Percentiles rank a stretch among this genome's conserved stretches.
phyloP scores from a whole-genome alignment of 2,797 vertebrate species.

The Remorina albescens region DNA sequence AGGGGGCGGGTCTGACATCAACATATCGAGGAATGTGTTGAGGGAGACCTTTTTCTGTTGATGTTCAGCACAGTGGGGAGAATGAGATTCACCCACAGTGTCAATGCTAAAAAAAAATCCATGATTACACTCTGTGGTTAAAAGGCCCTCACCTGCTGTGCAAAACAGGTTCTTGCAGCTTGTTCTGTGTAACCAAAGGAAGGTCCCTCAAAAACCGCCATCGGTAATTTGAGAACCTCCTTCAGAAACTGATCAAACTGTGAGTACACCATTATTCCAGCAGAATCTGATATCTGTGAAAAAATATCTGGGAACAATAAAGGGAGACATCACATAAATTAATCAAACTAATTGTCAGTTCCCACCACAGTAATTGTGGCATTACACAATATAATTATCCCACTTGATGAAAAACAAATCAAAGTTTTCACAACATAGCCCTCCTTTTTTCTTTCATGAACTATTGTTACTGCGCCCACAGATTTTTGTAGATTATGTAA shows the following conservation, averaged over 20 bases:
- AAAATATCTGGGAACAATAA: conserved; percentile 91
- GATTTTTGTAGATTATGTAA: conserved; percentile 72
- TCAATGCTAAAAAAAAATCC: conserved; percentile 23
- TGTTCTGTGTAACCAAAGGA: conserved; percentile 98
- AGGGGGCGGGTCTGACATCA: conserved; percentile 98
- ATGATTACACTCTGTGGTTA: conserved; percentile 1
- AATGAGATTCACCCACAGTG: conserved; percentile 31
- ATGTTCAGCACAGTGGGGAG: conserved; percentile 22
- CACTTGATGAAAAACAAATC: conserved; percentile 79
- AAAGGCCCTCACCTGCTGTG: conserved; percentile 89
- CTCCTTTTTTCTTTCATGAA: conserved; percentile 40
- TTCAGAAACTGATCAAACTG: conserved; percentile 95
- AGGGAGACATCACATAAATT: conserved; percentile 51
- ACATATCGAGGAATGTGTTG: conserved; percentile 96
- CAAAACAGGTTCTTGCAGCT: conserved; percentile 91
- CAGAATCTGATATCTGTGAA: conserved; percentile 96
- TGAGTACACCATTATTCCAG: conserved; percentile 92
- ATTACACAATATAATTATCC: conserved; percentile 74
- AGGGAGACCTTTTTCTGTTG: conserved; percentile 96
- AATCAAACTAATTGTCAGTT: conserved; percentile 75
- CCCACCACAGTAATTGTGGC: conserved; percentile 75
- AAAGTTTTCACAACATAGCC: conserved; percentile 44
- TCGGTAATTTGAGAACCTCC: conserved; percentile 96
- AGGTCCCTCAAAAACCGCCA: conserved; percentile 97
- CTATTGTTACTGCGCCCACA: conserved; percentile 56